Evolutionary conservation across 2,113 vertebrate genomes (phyloP), one percentile per base, ranked within the genome.

Genomic region (Dermatemys mawii): DNA sequence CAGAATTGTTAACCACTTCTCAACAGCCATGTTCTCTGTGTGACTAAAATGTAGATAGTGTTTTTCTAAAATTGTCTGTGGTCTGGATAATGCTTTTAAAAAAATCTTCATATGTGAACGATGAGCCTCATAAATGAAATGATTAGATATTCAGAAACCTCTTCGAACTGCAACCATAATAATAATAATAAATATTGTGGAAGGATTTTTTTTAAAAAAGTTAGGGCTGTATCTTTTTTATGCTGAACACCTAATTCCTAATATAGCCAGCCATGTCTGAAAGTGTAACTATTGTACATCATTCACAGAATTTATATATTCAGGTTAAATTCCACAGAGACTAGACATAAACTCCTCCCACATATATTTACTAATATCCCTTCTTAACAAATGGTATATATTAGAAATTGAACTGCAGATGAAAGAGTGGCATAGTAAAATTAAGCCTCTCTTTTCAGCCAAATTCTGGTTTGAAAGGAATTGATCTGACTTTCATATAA

Each of bases 281-380:
- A 54, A 50, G 67, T 83, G 81, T 92, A 91, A n/a, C 32, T 63
- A 63, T 63, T 63, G 29, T 79, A 80, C 44, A 2, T 8, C 95
- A 93, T 91, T 54, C 51, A 83, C 53, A 80, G 76, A 94, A 90
- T 93, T 63, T 94, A 79, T 95, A 95, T 97, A 96, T 95, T 93
- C 87, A 86, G 53, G 78, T 88, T 79, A 53, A 93, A 95, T 97
- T 94, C 86, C 84, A 87, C 73, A 54, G 53, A 90, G 83, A 76
- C 83, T 29, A 51, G 48, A 41, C 83, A 89, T 96, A 95, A 96
- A 73, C 67, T 95, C 2, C 78, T 87, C 82, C 29, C 85, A 88
- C 67, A 94, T 93, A 87, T 93, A 89, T 85, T 91, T 96, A 93
- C 78, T 48, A 80, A 21, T 91, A 81, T 94, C 83, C 89, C 55